Base-by-base conservation (phyloP, 2,888 invertebrate species). In the Tromatobia lineatoria region DNA sequence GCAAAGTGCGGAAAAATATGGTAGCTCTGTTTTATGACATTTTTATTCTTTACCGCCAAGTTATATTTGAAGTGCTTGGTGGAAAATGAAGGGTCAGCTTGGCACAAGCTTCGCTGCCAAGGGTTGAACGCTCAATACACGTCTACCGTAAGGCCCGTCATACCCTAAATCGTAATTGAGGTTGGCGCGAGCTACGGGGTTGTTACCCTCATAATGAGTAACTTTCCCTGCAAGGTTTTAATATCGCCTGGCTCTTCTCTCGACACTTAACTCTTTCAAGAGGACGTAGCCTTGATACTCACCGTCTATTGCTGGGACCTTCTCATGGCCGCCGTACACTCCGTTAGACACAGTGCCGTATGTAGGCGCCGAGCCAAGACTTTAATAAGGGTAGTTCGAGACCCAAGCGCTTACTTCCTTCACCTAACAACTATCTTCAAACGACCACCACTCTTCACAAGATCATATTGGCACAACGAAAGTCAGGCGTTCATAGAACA, bases 361-460 rank as follows among this genome's bases (percentile, higher is more conserved):
- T 74, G 77, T 85, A 82, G 88, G 86, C 87, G 82, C 82, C 67
- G 84, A 86, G 87, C 88, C 88, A 88, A 88, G 82, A 88, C 86
- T 88, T 90, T 90, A 90, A 90, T 90, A 90, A 90, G 89, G 88
- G 86, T 83, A 84, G 87, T 89, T 82, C 88, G 86, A 23, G 20
- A 20, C 20, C 52, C 38, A 20, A 25, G 61, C 47, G 61, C 47
- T 47, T 45, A 67, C 57, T 67, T 69, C 71, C 20, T 52, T 67
- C 67, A 67, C 38, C 73, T 83, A 87, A 86, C 86, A 80, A 82
- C 74, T 61, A 61, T 83, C 70, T 64, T 73, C 67, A 47, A 76
- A 70, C 64, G 74, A 70, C 77, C 66, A 75, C 66, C 73, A 61
- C 78, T 64, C 64, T 78, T 83, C 52, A n/a, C 75, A 50, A 45